Evolutionary conservation across 1,140 invertebrate species (phyloP).

Genomic region (Drosophila ironensis): DNA sequence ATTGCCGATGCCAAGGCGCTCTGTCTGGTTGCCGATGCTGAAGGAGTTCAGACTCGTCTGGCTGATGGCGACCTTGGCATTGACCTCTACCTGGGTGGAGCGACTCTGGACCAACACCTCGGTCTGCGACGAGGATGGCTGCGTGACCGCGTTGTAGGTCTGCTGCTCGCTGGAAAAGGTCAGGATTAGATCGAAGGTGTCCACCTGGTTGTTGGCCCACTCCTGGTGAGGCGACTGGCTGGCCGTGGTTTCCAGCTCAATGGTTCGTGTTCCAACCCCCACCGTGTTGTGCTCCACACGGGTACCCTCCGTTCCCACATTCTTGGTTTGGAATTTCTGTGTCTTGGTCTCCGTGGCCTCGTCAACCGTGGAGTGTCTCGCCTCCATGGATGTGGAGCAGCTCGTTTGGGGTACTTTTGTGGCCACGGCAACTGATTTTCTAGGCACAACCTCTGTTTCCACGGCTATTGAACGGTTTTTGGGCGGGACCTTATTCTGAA

Average conservation of each 20-base stretch:
- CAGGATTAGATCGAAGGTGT: constrained; percentile 28
- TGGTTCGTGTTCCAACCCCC: background rate
- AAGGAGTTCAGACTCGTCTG: background rate
- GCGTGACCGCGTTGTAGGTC: background rate
- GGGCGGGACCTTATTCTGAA: background rate
- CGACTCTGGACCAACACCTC: background rate
- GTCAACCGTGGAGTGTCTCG: background rate
- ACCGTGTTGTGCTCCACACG: background rate
- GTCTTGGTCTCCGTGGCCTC: background rate
- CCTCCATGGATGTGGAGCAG: background rate
- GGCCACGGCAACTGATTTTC: background rate
- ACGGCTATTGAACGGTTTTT: background rate
- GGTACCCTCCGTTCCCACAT: background rate
- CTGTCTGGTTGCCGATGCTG: background rate
- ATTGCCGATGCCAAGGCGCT: background rate
- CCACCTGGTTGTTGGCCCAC: background rate
- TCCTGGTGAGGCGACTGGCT: constrained; percentile 3
- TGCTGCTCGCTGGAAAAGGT: constrained; percentile 28
- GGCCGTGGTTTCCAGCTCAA: background rate
- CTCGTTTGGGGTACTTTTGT: background rate
- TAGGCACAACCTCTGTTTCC: background rate
- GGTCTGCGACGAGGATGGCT: constrained; percentile 12
- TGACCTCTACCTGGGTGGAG: constrained; percentile 12
- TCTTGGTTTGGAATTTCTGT: background rate
- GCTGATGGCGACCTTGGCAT: background rate